These are phyloP conservation scores for Oikopleura vanhoeffeni DNA, from an alignment of 23 tunicate species.

Conservation along the genomic window DNA sequence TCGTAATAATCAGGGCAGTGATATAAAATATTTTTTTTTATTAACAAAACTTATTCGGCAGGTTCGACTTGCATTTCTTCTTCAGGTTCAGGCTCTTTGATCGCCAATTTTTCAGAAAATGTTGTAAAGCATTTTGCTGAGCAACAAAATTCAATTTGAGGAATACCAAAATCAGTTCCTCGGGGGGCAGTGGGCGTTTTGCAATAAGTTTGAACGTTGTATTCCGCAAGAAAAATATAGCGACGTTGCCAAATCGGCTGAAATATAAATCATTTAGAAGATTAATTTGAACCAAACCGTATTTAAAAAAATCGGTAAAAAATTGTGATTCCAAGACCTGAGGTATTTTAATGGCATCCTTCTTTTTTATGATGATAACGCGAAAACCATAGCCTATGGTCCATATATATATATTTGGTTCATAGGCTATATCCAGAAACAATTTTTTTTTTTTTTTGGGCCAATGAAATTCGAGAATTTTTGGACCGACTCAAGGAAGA, in stretches of 20 bases:
- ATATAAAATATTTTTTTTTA: background rate
- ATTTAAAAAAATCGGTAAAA: too few relatives aligned
- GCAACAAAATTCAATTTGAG: constrained; percentile 11
- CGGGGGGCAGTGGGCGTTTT: background rate
- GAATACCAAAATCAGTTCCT: background rate
- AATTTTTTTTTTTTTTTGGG: too few relatives aligned
- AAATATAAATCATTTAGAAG: too few relatives aligned
- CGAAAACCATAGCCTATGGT: too few relatives aligned
- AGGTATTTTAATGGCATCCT: too few relatives aligned
- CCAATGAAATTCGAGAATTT: too few relatives aligned
- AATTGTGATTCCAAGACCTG: too few relatives aligned
- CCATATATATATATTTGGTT: too few relatives aligned
- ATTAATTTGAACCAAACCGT: too few relatives aligned
- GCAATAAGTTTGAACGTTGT: background rate
- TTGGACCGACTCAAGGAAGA: too few relatives aligned
- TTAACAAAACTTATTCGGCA: background rate
- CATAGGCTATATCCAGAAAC: too few relatives aligned
- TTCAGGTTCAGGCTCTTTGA: background rate
- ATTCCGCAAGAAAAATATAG: background rate
- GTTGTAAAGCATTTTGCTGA: background rate
- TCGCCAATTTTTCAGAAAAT: background rate
- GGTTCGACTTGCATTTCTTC: background rate
- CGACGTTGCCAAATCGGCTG: background rate
- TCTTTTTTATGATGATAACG: too few relatives aligned
- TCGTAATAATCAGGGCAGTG: background rate